phyloP scores from a whole-genome alignment of 2,888 invertebrate species.

The Melanophora roralis region DNA sequence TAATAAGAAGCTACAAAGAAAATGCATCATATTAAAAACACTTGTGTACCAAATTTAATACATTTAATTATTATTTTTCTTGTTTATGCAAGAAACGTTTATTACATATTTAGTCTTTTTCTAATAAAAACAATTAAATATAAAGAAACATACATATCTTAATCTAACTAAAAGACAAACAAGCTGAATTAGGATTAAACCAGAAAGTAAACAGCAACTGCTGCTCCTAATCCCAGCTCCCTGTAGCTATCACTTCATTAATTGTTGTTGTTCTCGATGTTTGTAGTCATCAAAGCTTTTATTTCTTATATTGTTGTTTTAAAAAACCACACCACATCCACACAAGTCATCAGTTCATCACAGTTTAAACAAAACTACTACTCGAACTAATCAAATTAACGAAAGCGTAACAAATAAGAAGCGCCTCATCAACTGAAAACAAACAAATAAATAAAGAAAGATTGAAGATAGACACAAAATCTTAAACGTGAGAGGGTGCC shows the following conservation, averaged over 20 bases:
- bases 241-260: constrained; percentile 51
- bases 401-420: constrained; percentile 31
- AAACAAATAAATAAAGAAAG: constrained; percentile 3
- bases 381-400: constrained; percentile 46
- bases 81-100: too few relatives aligned
- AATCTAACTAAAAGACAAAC: constrained; percentile 52
- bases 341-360: constrained; percentile 49
- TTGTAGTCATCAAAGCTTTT: constrained; percentile 56
- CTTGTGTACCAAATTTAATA: too few relatives aligned
- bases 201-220: constrained; percentile 43
- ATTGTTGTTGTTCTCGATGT: constrained; percentile 39
- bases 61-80: constrained; percentile 6
- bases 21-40: too few relatives aligned
- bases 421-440: constrained; percentile 44
- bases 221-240: constrained; percentile 40
- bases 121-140: constrained; percentile 1
- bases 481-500: constrained; percentile 40
- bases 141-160: constrained; percentile 22
- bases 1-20: too few relatives aligned
- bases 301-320: constrained; percentile 46
- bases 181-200: constrained; percentile 51
- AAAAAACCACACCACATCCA: constrained; percentile 20
- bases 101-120: constrained; percentile 38
- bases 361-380: constrained; percentile 31
- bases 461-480: constrained; percentile 31